These are phyloP conservation scores for Frieseomelitta varia DNA, from an alignment of 1,140 invertebrate species.

Conservation along the genomic window DNA sequence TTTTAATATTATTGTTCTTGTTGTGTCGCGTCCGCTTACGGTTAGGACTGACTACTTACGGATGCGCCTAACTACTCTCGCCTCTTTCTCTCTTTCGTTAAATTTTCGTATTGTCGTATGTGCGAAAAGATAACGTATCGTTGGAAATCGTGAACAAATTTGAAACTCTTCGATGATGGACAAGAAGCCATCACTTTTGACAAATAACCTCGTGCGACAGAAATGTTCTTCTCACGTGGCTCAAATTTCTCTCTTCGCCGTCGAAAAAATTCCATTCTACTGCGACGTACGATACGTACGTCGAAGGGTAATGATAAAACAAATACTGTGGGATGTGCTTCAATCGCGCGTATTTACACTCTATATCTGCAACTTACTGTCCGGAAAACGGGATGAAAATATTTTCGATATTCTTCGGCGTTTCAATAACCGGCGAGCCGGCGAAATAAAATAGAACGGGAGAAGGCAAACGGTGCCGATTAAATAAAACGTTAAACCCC, in stretches of 20 bases:
- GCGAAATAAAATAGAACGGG: neutral
- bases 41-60: too few relatives aligned
- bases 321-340: neutral
- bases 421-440: neutral
- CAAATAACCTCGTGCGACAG: too few relatives aligned
- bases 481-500: slow-evolving; percentile 46
- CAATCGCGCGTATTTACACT: neutral
- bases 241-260: neutral
- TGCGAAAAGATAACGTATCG: too few relatives aligned
- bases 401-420: neutral
- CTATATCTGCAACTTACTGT: neutral
- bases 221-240: neutral
- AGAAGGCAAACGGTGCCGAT: slow-evolving; percentile 12
- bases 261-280: neutral
- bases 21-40: too few relatives aligned
- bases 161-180: too few relatives aligned
- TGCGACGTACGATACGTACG: neutral
- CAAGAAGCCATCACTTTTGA: too few relatives aligned
- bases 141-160: too few relatives aligned
- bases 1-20: too few relatives aligned
- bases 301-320: too few relatives aligned
- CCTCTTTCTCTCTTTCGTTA: too few relatives aligned
- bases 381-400: neutral
- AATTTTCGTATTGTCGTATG: too few relatives aligned
- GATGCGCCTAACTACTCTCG: too few relatives aligned